A percentile compares a stretch with the other conserved stretches of the same genome.
These are phyloP conservation scores for Homalodisca vitripennis DNA, from an alignment of 1,140 invertebrate genomes.

Conservation along the genomic window DNA sequence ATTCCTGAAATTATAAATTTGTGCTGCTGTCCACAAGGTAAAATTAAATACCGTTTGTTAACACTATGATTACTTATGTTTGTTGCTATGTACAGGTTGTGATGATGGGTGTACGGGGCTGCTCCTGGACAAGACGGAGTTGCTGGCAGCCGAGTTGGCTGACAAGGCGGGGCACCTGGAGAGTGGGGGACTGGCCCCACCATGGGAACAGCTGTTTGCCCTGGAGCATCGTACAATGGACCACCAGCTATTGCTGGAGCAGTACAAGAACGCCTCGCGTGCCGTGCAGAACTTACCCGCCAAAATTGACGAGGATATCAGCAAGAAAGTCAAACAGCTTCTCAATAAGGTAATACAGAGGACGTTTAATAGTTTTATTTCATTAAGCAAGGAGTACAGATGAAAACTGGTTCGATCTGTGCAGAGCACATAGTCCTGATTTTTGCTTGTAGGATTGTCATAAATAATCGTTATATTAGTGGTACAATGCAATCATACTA, in stretches of 20 bases:
- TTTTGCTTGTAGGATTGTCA: too few species aligned
- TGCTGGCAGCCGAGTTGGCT: slow-evolving; percentile 55
- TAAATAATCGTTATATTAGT: too few species aligned
- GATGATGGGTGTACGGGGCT: slow-evolving; percentile 86
- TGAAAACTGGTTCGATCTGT: too few species aligned
- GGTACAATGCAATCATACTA: too few species aligned
- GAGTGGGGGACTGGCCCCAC: slow-evolving; percentile 68
- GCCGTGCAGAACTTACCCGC: slow-evolving; percentile 29
- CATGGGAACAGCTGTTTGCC: slow-evolving; percentile 59
- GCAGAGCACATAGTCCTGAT: too few species aligned
- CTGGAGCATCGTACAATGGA: slow-evolving; percentile 30
- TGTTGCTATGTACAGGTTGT: too few species aligned
- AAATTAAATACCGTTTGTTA: too few species aligned
- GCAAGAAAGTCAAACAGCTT: slow-evolving; percentile 40
- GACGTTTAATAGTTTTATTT: too few species aligned
- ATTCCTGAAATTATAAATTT: too few species aligned
- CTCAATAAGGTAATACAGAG: slow-evolving; percentile 40
- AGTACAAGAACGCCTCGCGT: slow-evolving; percentile 21
- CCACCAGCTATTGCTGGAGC: slow-evolving; percentile 27
- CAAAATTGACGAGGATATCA: slow-evolving; percentile 39
- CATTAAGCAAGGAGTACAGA: too few species aligned
- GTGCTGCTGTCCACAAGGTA: too few species aligned
- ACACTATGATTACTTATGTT: too few species aligned
- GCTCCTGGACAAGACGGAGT: slow-evolving; percentile 71
- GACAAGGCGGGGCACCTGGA: slow-evolving; percentile 55